Base-by-base conservation (phyloP, 2,888 invertebrate species). In the Oligia strigilis region DNA sequence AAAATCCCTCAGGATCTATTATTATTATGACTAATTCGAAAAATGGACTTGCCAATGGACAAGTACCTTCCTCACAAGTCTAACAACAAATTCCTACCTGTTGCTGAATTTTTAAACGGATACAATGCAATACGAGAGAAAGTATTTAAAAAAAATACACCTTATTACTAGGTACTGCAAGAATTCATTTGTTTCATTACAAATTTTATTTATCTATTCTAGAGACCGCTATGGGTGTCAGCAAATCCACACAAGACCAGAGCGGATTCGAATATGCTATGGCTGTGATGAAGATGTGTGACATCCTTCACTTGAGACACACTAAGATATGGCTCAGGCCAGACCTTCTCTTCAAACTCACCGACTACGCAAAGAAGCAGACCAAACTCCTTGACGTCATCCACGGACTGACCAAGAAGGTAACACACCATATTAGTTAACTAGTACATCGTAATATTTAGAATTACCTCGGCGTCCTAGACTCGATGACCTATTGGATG, bases 171-270 rank as follows among this genome's bases (percentile, higher is more conserved):
- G 19, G 11, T 19, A 23, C 23, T 29, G 19, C 9, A 46, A n/a
- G 2, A 13, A 58, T n/a, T 3, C 1, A 8, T 46, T 65, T 40
- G 0, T 55, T 40, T 55, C 2, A 13, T 52, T 13, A 43, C 36
- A 60, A 19, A 40, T 86, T 81, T 80, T 81, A 82, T 79, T 80
- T 75, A 55, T 78, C 70, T 72, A 76, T 94, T 94, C 62, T 93
- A 98, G 98, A 99, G 97, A 99, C 99, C 62, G 99, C 98, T 0
- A 99, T 99, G 99, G 99, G 99, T 74, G 98, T 99, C 0, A 98
- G 98, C 89, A 98, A 98, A 93, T 97, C 97, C 85, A 98, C 98
- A 0, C 98, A 98, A 94, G 98, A 98, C 88, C 98, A 98, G 92
- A 98, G 98, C 85, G 98, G 98, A 64, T 98, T 98, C 90, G 98